Evolutionary conservation across 2,113 vertebrate genomes (phyloP).

Genomic region (Acanthochromis polyacanthus): DNA sequence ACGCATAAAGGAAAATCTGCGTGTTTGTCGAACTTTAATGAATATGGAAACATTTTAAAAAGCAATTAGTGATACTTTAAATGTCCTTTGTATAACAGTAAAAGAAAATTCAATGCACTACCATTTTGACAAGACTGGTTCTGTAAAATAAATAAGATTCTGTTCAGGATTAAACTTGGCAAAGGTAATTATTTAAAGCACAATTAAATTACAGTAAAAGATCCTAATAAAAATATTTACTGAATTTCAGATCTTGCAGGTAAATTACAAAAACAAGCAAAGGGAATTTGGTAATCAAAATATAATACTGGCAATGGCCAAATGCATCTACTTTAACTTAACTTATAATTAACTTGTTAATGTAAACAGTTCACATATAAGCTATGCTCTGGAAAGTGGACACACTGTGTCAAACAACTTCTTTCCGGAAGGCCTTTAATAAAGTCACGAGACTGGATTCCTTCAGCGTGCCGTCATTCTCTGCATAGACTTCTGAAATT

Average conservation of each 20-base stretch:
- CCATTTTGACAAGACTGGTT: neutral
- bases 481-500: constrained; percentile 23
- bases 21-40: constrained; percentile 15
- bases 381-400: constrained; percentile 3
- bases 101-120: neutral
- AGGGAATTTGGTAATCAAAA: neutral
- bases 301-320: neutral
- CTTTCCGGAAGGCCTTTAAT: constrained; percentile 24
- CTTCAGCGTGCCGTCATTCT: constrained; percentile 48
- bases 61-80: neutral
- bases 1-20: constrained; percentile 13
- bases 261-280: no score
- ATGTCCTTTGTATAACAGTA: neutral
- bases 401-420: constrained; percentile 41
- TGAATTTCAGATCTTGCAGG: neutral
- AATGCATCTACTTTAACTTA: neutral
- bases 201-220: constrained; percentile 1
- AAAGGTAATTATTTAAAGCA: neutral
- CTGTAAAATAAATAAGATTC: neutral
- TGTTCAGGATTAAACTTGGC: neutral
- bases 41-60: constrained; percentile 18
- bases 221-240: neutral
- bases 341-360: no score
- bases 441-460: constrained; percentile 45
- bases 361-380: constrained; percentile 2